Evolutionary conservation across 2,888 invertebrate genomes (phyloP).

Genomic region (Dromius quadrimaculatus): DNA sequence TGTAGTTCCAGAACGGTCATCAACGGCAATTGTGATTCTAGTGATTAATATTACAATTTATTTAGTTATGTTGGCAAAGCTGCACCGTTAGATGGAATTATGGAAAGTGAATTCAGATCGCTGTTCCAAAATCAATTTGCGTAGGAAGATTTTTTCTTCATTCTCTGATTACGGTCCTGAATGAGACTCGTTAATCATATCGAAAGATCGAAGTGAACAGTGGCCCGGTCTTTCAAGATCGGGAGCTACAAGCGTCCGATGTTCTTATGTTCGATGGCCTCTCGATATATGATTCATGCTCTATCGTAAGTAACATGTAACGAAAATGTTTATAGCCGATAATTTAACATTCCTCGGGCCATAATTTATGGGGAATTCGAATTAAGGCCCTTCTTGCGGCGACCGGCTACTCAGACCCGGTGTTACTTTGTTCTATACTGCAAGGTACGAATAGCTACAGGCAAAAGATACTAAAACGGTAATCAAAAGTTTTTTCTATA

Average conservation of each 20-base stretch:
- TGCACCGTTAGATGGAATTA: too few species aligned
- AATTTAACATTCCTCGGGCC: conserved; percentile 52
- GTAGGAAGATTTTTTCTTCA: not conserved
- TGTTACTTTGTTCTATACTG: conserved; percentile 31
- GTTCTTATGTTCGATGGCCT: not conserved
- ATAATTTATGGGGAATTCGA: conserved; percentile 53
- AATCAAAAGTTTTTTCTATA: not conserved
- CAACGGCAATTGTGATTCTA: conserved; percentile 16
- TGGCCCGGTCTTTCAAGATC: conserved; percentile 24
- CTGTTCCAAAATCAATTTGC: conserved; percentile 16
- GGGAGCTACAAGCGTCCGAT: conserved; percentile 17
- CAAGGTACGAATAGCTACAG: conserved; percentile 38
- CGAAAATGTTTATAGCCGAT: conserved; percentile 53
- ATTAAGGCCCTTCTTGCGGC: conserved; percentile 50
- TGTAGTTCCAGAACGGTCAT: conserved; percentile 3
- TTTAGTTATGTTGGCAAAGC: conserved; percentile 15
- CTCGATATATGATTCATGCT: conserved; percentile 52
- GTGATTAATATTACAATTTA: conserved; percentile 32
- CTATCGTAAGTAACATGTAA: conserved; percentile 52
- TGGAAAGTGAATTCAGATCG: too few species aligned
- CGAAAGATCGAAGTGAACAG: conserved; percentile 33
- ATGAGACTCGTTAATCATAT: conserved; percentile 45
- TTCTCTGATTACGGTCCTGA: conserved; percentile 37
- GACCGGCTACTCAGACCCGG: conserved; percentile 9
- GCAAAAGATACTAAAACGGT: conserved; percentile 6